Evolutionary conservation across 2,797 vertebrate genomes (phyloP).

Genomic region (Octomys mimax): DNA sequence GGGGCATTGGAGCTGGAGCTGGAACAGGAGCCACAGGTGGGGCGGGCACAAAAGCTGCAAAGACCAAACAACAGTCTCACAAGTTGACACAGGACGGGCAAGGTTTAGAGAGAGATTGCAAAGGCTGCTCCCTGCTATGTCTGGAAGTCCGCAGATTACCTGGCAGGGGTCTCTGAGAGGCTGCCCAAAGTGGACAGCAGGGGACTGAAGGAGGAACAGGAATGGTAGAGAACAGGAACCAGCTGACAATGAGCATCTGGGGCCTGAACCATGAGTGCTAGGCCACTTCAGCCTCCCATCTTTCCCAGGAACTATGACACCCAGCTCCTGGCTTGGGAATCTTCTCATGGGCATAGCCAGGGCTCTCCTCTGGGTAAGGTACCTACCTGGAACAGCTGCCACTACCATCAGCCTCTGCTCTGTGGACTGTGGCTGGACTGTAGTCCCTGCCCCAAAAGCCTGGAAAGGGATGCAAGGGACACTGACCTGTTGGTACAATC

Average conservation of each 20-base stretch:
- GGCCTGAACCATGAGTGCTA: background rate
- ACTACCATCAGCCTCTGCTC: background rate
- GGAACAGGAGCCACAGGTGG: conserved; percentile 95
- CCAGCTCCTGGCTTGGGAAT: background rate
- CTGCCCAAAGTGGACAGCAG: background rate
- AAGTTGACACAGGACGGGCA: background rate
- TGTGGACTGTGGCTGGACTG: background rate
- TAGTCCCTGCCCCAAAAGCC: background rate
- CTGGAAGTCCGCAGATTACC: conserved; percentile 8
- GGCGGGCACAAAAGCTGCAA: conserved; percentile 96
- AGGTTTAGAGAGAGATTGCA: background rate
- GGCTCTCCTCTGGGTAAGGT: background rate
- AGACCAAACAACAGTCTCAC: background rate
- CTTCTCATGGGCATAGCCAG: background rate
- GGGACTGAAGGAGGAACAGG: background rate
- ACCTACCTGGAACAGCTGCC: rapidly evolving
- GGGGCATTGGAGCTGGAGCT: conserved; percentile 92
- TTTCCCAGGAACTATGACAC: background rate
- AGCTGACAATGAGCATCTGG: background rate
- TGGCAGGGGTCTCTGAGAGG: background rate
- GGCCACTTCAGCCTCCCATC: background rate
- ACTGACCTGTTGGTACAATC: conserved; percentile 97
- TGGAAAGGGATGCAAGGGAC: background rate
- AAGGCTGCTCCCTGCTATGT: background rate
- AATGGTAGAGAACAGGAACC: background rate